phyloP scores from a whole-genome alignment of 37 sponge, comb jelly and placozoan species.

The Bolinopsis microptera region DNA sequence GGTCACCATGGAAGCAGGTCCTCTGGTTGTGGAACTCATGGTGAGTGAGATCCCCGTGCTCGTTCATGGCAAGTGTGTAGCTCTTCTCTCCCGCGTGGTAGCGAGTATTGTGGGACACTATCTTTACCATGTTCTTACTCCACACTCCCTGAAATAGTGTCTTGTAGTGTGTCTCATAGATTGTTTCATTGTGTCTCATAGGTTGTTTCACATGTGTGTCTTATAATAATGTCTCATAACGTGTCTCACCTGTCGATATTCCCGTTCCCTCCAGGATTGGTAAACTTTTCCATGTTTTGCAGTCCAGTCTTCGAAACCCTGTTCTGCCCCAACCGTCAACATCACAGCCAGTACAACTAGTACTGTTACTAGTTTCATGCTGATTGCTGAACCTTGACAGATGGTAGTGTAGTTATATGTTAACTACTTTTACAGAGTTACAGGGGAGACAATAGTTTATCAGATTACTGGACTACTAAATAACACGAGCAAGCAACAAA shows the following conservation, averaged over 20 bases:
- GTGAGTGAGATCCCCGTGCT: background rate
- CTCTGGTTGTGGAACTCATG: constrained; percentile 6
- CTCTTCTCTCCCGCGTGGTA: constrained; percentile 32
- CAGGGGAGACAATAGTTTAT: too few species aligned
- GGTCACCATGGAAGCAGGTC: background rate
- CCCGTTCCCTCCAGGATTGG: background rate
- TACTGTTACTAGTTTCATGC: background rate
- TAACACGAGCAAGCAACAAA: too few species aligned
- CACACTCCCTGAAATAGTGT: constrained; percentile 20
- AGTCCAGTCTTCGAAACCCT: constrained; percentile 32
- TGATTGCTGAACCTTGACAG: too few species aligned
- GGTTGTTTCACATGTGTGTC: too few species aligned
- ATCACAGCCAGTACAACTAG: background rate
- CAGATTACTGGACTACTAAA: too few species aligned
- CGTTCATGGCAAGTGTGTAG: constrained; percentile 58
- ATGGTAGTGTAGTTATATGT: too few species aligned
- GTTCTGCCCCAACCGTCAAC: background rate
- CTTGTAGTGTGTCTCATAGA: background rate
- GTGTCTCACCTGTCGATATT: background rate
- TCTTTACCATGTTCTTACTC: background rate
- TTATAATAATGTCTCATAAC: background rate
- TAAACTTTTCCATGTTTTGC: constrained; percentile 18
- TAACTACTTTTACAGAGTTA: too few species aligned
- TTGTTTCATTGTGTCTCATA: too few species aligned
- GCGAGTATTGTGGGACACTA: background rate